Base-by-base conservation (phyloP, 2,797 vertebrate species). In the Natrix natrix region DNA sequence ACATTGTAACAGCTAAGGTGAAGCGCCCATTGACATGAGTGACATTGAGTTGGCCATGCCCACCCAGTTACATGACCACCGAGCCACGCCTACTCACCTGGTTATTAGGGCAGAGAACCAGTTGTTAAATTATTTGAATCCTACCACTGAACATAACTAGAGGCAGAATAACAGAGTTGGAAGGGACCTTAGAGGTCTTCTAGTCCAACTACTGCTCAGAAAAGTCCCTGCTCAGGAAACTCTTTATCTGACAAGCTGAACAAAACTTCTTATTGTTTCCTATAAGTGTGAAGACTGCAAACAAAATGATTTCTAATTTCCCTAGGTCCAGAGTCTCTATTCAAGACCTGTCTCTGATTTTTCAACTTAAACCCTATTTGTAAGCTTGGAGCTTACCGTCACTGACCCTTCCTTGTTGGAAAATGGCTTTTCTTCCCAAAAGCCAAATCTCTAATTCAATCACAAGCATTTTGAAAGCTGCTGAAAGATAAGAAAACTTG, bases 401-500 rank as follows among this genome's bases (percentile, higher is more conserved):
- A 86, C 7, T 17, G 5, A n/a, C n/a, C 32, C 24, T 66, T 66
- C 60, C 60, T 87, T 59, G 2, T 86, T 93, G 60, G 69, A 13
- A 52, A 69, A 32, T 28, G 43, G 13, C 59, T 87, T 55, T 87
- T 86, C 87, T 86, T 5, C 26, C 26, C 17, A 16, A 57, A 22
- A 48, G 13, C 12, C 8, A 88, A 43, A 52, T 88, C 56, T 89
- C 22, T n/a, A 37, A 74, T 92, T 90, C n/a, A 90, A 60, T 88
- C 66, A 57, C 66, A 48, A 88, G 11, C 13, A 48, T 59, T 52
- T 43, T 88, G 32, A 83, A 63, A 26, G 37, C 86, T 63, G 63
- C 91, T 55, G 14, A 37, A 86, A 91, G 89, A 86, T 37, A 86
- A 92, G 57, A 69, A 89, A 88, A 55, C 37, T 48, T 83, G 86